These are phyloP conservation scores for Neodon shergylaensis DNA, from an alignment of 2,113 vertebrate genomes.

Conservation along the genomic window DNA sequence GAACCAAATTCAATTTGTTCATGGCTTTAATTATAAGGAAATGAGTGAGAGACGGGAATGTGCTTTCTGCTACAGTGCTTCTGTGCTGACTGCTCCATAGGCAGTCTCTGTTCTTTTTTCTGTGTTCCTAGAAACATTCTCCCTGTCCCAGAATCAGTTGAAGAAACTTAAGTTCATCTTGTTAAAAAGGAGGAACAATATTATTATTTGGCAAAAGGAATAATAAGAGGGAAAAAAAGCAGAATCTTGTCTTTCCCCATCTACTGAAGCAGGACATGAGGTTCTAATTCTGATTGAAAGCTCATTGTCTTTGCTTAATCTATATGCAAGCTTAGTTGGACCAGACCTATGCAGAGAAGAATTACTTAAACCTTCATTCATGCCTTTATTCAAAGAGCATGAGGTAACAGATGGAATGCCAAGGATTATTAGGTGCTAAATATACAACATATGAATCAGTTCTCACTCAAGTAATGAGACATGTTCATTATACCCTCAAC, in stretches of 20 bases:
- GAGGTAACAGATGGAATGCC: too few relatives aligned
- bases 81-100: background rate
- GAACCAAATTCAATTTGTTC: background rate
- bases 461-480: background rate
- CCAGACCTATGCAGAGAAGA: background rate
- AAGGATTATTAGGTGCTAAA: background rate
- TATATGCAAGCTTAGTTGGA: background rate
- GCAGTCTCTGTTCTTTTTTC: background rate
- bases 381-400: background rate
- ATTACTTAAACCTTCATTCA: constrained; percentile 26
- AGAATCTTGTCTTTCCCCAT: background rate
- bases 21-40: background rate
- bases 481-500: background rate
- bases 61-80: background rate
- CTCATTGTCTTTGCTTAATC: background rate
- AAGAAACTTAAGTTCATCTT: background rate
- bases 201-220: background rate
- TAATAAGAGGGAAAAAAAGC: background rate
- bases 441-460: background rate
- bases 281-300: background rate
- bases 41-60: background rate
- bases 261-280: background rate
- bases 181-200: background rate
- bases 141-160: background rate
- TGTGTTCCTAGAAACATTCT: background rate